Conservation (phyloP, 1,140 invertebrate genomes). For the Pararge aegeria region DNA sequence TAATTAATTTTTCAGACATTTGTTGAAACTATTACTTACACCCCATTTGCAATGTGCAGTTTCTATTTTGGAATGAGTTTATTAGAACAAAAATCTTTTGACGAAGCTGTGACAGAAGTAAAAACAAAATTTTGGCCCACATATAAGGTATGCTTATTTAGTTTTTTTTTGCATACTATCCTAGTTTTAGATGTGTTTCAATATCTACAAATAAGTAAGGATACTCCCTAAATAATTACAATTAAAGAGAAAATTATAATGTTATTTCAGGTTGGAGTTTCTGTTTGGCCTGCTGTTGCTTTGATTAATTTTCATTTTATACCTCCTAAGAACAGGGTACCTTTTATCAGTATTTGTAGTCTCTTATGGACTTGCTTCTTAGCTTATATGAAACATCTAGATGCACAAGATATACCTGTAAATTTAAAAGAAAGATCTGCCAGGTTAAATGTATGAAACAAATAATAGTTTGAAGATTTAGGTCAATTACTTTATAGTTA, state of each 20-base stretch:
- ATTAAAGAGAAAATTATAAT: neutral
- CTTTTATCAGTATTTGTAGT: conserved; percentile 91
- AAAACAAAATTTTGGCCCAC: conserved; percentile 89
- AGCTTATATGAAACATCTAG: conserved; percentile 91
- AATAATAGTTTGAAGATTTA: conserved; percentile 1
- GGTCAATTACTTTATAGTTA: too few species aligned
- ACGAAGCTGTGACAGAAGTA: conserved; percentile 85
- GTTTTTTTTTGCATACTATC: neutral
- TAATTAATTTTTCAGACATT: conserved; percentile 81
- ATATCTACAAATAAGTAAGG: too few species aligned
- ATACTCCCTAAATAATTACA: too few species aligned
- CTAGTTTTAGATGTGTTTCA: neutral
- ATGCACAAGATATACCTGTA: conserved; percentile 61
- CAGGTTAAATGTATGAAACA: conserved; percentile 9
- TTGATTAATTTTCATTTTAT: conserved; percentile 90
- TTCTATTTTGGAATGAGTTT: conserved; percentile 92
- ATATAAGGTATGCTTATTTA: conserved; percentile 83
- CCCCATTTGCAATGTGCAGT: conserved; percentile 88
- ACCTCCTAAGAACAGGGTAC: conserved; percentile 88
- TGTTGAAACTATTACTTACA: conserved; percentile 90
- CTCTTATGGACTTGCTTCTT: conserved; percentile 92
- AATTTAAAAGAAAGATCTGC: conserved; percentile 10
- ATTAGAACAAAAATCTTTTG: conserved; percentile 85
- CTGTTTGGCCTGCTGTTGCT: conserved; percentile 90
- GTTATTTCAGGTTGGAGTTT: conserved; percentile 85